These are phyloP conservation scores for Invenusta paracnida DNA, from an alignment of 2,888 invertebrate genomes.

Conservation along the genomic window DNA sequence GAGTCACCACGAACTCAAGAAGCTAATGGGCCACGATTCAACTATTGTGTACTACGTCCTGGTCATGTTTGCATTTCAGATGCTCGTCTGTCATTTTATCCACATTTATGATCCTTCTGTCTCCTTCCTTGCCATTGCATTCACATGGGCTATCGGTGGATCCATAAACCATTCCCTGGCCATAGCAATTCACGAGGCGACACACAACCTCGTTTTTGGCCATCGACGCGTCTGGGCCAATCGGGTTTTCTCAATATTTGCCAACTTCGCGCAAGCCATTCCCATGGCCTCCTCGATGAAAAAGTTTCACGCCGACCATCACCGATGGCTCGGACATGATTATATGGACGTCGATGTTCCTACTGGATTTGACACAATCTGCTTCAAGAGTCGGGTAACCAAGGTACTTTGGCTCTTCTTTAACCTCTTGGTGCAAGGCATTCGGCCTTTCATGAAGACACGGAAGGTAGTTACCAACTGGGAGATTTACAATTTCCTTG, in stretches of 20 bases:
- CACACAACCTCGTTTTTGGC: slow-evolving; percentile 60
- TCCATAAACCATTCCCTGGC: slow-evolving; percentile 58
- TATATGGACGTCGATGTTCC: slow-evolving; percentile 59
- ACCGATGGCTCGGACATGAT: slow-evolving; percentile 56
- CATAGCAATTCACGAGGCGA: slow-evolving; percentile 59
- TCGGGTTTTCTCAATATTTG: slow-evolving; percentile 54
- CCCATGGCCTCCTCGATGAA: slow-evolving; percentile 59
- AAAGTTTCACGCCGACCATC: slow-evolving; percentile 60
- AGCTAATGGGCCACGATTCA: slow-evolving; percentile 58
- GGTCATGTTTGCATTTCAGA: slow-evolving; percentile 51
- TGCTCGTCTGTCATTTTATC: slow-evolving; percentile 51
- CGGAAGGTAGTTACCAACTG: slow-evolving; percentile 54
- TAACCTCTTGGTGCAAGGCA: slow-evolving; percentile 56
- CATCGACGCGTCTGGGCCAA: slow-evolving; percentile 54
- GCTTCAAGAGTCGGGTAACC: slow-evolving; percentile 56
- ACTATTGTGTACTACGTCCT: slow-evolving; percentile 52
- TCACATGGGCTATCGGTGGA: slow-evolving; percentile 54
- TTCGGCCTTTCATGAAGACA: slow-evolving; percentile 58
- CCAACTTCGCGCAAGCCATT: slow-evolving; percentile 56
- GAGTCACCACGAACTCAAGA: slow-evolving; percentile 59
- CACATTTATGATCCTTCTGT: slow-evolving; percentile 52
- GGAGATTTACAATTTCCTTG: slow-evolving; percentile 54
- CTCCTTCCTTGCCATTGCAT: slow-evolving; percentile 45
- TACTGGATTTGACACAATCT: slow-evolving; percentile 54
- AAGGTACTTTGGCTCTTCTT: slow-evolving; percentile 57